phyloP scores from a whole-genome alignment of 1,140 invertebrate genomes.

The Leptopilina clavipes region DNA sequence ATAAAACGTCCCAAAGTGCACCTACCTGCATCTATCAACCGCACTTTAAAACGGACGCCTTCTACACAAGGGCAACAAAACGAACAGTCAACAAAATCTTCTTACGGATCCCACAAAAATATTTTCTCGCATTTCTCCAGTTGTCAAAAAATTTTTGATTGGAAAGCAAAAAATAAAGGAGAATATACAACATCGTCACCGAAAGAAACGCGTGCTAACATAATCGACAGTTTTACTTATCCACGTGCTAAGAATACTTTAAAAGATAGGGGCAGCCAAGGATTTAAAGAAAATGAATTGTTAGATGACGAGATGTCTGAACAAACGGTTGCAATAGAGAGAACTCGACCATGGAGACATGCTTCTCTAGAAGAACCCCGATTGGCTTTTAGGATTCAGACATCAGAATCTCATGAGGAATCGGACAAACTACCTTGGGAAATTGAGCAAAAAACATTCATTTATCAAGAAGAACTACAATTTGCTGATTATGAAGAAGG shows the following conservation, averaged over 20 bases:
- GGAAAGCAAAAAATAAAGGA: constrained; percentile 74
- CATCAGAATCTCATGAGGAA: constrained; percentile 45
- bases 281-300: constrained; percentile 67
- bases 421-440: constrained; percentile 63
- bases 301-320: constrained; percentile 67
- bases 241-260: constrained; percentile 71
- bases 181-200: constrained; percentile 68
- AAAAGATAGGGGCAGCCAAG: constrained; percentile 73
- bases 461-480: constrained; percentile 43
- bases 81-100: constrained; percentile 73
- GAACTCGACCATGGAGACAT: constrained; percentile 71
- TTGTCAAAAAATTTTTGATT: constrained; percentile 83
- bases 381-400: constrained; percentile 59
- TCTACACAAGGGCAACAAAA: constrained; percentile 62
- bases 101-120: constrained; percentile 73
- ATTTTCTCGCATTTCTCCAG: constrained; percentile 83
- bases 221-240: constrained; percentile 74
- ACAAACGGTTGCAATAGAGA: constrained; percentile 56
- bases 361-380: constrained; percentile 71
- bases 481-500: constrained; percentile 60
- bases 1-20: constrained; percentile 73
- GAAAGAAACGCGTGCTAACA: constrained; percentile 66
- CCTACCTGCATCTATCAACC: constrained; percentile 55
- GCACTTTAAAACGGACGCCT: constrained; percentile 58
- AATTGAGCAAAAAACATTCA: constrained; percentile 43